These are phyloP conservation scores for Chelonia mydas DNA, from an alignment of 2,797 vertebrate genomes.

Conservation along the genomic window DNA sequence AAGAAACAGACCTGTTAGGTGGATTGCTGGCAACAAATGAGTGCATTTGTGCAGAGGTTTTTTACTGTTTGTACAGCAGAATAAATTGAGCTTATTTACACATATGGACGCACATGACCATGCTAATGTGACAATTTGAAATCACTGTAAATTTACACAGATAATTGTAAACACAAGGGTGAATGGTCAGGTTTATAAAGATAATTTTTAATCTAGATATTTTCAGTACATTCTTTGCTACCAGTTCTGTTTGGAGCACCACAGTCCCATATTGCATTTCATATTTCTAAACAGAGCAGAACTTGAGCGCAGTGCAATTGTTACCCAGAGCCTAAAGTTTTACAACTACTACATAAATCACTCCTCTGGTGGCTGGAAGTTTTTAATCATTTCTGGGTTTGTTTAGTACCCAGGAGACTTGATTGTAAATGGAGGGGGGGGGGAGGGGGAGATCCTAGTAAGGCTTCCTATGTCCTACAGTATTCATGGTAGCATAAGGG, in stretches of 20 bases:
- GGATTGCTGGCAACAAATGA: not conserved
- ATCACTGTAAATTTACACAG: not conserved
- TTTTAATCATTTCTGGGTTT: not conserved
- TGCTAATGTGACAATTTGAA: rapidly evolving
- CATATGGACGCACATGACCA: not conserved
- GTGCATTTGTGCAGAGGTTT: not conserved
- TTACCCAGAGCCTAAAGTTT: not conserved
- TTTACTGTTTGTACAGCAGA: not conserved
- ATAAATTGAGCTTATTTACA: not conserved
- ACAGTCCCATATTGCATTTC: not conserved
- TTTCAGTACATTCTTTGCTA: not conserved
- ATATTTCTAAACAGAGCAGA: not conserved
- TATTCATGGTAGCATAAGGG: not conserved
- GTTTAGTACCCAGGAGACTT: not conserved
- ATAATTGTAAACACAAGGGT: not conserved
- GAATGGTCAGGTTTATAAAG: not conserved
- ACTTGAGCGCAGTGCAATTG: not conserved
- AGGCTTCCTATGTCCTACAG: not conserved
- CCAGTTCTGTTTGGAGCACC: not conserved
- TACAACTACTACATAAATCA: not conserved
- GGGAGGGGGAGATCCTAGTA: not conserved
- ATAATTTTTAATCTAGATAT: not conserved
- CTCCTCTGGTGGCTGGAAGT: not conserved
- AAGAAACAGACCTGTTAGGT: not conserved
- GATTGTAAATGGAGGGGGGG: not conserved